Evolutionary conservation across 2,797 vertebrate genomes (phyloP).

Genomic region (Moxostoma hubbsi): DNA sequence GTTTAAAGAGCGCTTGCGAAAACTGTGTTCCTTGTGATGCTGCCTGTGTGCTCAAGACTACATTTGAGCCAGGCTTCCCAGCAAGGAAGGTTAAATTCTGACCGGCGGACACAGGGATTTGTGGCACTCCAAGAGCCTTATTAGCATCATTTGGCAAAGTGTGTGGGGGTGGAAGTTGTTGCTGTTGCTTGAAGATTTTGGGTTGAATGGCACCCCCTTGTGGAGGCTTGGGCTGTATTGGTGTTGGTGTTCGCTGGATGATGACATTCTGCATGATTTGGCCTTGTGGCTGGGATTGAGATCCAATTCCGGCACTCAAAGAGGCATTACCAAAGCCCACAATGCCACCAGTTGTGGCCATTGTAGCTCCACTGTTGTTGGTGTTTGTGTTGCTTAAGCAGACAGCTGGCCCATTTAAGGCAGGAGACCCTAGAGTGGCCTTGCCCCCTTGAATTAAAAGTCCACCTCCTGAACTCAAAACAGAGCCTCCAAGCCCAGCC

Average conservation of each 20-base stretch:
- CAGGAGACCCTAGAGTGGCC: conserved; percentile 82
- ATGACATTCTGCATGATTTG: conserved; percentile 90
- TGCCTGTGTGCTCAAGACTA: conserved; percentile 85
- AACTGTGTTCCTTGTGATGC: conserved; percentile 75
- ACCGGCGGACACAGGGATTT: conserved; percentile 77
- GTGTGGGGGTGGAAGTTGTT: conserved; percentile 70
- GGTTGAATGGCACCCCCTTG: conserved; percentile 81
- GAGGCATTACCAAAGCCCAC: conserved; percentile 75
- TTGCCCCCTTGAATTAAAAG: conserved; percentile 93
- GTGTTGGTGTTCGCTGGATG: conserved; percentile 93
- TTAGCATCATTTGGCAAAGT: conserved; percentile 77
- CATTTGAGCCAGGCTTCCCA: conserved; percentile 86
- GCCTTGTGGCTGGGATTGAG: conserved; percentile 75
- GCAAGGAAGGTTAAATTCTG: conserved; percentile 93
- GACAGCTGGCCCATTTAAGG: conserved; percentile 88
- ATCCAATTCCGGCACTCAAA: conserved; percentile 72
- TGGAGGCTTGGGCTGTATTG: conserved; percentile 94
- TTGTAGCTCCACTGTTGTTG: conserved; percentile 71
- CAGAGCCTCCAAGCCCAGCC: conserved; percentile 72
- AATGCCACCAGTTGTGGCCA: conserved; percentile 75
- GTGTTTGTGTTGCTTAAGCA: conserved; percentile 80
- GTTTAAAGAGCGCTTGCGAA: conserved; percentile 87
- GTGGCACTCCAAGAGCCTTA: conserved; percentile 79
- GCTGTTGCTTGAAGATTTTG: conserved; percentile 81
- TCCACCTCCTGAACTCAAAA: conserved; percentile 75